phyloP scores from a whole-genome alignment of 2,797 vertebrate genomes.

The Cossypha niveicapilla region DNA sequence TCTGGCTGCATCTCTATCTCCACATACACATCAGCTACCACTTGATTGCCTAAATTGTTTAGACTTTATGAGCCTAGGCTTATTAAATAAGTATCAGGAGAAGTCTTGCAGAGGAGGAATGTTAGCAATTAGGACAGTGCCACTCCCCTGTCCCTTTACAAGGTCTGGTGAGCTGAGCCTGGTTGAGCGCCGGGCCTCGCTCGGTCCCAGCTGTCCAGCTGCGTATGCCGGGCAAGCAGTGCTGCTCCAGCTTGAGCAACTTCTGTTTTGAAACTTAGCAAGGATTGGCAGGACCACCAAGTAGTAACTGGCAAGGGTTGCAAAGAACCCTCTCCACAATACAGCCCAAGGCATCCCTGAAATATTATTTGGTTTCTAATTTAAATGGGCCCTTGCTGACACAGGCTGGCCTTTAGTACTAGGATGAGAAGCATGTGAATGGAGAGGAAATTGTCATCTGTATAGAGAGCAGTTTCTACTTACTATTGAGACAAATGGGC shows the following conservation, averaged over 20 bases:
- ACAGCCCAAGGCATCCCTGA: slow-evolving; percentile 60
- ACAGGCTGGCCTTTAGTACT: slow-evolving; percentile 46
- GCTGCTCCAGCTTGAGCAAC: slow-evolving; percentile 45
- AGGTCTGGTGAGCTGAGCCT: not conserved
- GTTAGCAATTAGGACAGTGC: slow-evolving; percentile 46
- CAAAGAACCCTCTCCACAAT: slow-evolving; percentile 59
- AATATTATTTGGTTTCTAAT: slow-evolving; percentile 64
- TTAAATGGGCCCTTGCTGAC: slow-evolving; percentile 61
- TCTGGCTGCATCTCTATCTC: not conserved
- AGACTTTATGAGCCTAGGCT: slow-evolving; percentile 19
- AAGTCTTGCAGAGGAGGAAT: slow-evolving; percentile 39
- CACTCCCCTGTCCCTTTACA: slow-evolving; percentile 34
- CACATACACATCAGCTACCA: slow-evolving; percentile 14
- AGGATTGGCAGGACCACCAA: slow-evolving; percentile 67
- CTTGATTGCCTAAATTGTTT: slow-evolving; percentile 20
- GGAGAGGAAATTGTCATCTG: slow-evolving; percentile 36
- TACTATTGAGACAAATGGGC: slow-evolving; percentile 28
- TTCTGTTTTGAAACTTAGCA: slow-evolving; percentile 55
- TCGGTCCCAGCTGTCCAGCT: not conserved
- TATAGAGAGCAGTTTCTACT: slow-evolving; percentile 36
- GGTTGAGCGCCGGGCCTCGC: not conserved
- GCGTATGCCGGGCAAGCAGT: not conserved
- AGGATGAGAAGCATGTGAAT: slow-evolving; percentile 51
- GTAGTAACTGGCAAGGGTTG: slow-evolving; percentile 59
- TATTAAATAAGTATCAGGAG: slow-evolving; percentile 52